A percentile compares a stretch with the other conserved stretches of the same genome.
These are phyloP conservation scores for Apodemia zela DNA, from an alignment of 2,888 invertebrate genomes.

Conservation along the genomic window DNA sequence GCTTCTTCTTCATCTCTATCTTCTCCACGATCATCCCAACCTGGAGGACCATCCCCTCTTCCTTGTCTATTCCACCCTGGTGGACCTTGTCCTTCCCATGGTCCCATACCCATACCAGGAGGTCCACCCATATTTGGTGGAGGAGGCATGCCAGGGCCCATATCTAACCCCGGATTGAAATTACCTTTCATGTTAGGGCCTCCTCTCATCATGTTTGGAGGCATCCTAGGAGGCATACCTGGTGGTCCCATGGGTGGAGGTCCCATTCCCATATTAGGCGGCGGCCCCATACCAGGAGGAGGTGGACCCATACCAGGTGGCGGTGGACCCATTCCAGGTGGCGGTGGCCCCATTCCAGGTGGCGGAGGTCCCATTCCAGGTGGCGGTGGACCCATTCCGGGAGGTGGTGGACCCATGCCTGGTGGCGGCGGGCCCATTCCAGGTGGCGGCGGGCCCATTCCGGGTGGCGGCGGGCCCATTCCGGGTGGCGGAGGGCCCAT, in stretches of 20 bases:
- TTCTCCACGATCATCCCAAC: slow-evolving; percentile 70
- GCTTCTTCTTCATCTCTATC: slow-evolving; percentile 53
- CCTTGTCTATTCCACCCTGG: slow-evolving; percentile 47
- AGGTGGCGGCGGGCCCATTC: slow-evolving; percentile 46
- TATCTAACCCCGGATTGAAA: slow-evolving; percentile 58
- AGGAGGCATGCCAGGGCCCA: slow-evolving; percentile 69
- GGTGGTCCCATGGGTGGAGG: slow-evolving; percentile 49
- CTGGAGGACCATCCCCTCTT: slow-evolving; percentile 46
- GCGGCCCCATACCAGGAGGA: slow-evolving; percentile 48
- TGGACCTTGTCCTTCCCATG: slow-evolving; percentile 61
- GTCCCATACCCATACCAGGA: slow-evolving; percentile 48
- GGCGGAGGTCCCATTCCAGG: slow-evolving; percentile 45
- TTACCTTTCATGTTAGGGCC: slow-evolving; percentile 55
- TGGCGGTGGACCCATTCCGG: slow-evolving; percentile 36
- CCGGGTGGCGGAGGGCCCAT: slow-evolving; percentile 43
- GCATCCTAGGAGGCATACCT: slow-evolving; percentile 61
- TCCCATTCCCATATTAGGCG: slow-evolving; percentile 50
- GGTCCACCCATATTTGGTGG: slow-evolving; percentile 61
- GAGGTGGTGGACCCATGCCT: slow-evolving; percentile 41
- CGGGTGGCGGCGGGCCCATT: slow-evolving; percentile 32
- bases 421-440: slow-evolving; percentile 34
- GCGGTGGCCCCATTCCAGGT: slow-evolving; percentile 29
- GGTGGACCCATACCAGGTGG: slow-evolving; percentile 36
- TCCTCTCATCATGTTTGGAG: slow-evolving; percentile 58
- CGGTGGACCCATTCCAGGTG: slow-evolving; percentile 44